Conservation (phyloP, 2,888 invertebrate species). For the Thymelicus acteon region DNA sequence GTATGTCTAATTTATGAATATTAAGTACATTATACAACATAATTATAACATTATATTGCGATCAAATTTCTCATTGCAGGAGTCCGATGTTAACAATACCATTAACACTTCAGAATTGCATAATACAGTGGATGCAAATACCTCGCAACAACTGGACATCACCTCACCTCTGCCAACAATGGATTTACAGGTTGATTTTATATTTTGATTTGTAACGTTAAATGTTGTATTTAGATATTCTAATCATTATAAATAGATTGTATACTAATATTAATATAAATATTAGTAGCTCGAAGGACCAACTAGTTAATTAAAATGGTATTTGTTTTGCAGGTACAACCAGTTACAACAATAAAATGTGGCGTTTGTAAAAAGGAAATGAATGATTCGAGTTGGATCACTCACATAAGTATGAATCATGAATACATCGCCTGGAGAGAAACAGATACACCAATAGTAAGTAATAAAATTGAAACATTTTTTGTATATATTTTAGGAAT, state of each 20-base stretch:
- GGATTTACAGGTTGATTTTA: no score
- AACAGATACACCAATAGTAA: slow-evolving; percentile 43
- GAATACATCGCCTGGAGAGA: slow-evolving; percentile 43
- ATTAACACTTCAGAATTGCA: neutral
- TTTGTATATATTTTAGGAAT: no score
- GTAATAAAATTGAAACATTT: neutral
- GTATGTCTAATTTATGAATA: no score
- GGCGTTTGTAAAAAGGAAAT: slow-evolving; percentile 26
- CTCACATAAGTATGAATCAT: slow-evolving; percentile 21
- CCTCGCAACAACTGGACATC: neutral
- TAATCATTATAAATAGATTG: no score
- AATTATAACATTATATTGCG: neutral
- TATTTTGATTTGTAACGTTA: no score
- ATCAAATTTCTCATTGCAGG: neutral
- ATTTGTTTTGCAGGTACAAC: slow-evolving; percentile 12
- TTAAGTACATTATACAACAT: no score
- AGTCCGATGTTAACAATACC: neutral
- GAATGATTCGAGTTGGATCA: slow-evolving; percentile 12
- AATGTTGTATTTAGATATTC: no score
- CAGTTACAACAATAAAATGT: slow-evolving; percentile 2
- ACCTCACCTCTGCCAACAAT: no score
- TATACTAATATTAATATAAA: no score
- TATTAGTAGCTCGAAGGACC: neutral
- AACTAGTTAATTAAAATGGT: neutral
- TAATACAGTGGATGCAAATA: neutral